Percentiles rank a stretch among this genome's conserved stretches.
Conservation (phyloP, 2,113 vertebrate genomes). For the Tupaia tana region DNA sequence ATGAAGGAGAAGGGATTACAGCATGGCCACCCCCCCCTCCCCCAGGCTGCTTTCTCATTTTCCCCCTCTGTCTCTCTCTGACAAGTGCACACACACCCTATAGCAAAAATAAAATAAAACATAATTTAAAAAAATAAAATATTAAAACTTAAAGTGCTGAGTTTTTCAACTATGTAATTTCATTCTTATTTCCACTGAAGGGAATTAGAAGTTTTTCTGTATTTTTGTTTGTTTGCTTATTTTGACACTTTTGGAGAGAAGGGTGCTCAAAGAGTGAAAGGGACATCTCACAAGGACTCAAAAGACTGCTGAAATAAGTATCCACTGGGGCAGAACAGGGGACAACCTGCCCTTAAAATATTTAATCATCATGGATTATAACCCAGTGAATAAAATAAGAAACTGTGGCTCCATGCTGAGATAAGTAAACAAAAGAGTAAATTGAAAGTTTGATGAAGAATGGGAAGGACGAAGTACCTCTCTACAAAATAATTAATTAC, state of each 20-base stretch:
- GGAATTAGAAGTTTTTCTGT: background rate
- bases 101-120: too few relatives aligned
- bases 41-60: too few relatives aligned
- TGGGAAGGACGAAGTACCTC: background rate
- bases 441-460: background rate
- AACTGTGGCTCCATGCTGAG: background rate
- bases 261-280: background rate
- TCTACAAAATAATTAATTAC: background rate
- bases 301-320: background rate
- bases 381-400: background rate
- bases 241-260: background rate
- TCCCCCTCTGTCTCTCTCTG: too few relatives aligned
- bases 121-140: too few relatives aligned
- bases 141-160: background rate
- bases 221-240: background rate
- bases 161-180: too few relatives aligned
- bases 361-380: background rate
- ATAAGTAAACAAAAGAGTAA: background rate
- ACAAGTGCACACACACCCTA: too few relatives aligned
- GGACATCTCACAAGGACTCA: background rate
- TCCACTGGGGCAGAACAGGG: background rate
- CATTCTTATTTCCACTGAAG: background rate
- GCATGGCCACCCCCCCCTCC: too few relatives aligned
- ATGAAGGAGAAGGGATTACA: too few relatives aligned
- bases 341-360: background rate